Conservation (phyloP, 1,140 invertebrate species). For the Drosophila ohnishii region DNA sequence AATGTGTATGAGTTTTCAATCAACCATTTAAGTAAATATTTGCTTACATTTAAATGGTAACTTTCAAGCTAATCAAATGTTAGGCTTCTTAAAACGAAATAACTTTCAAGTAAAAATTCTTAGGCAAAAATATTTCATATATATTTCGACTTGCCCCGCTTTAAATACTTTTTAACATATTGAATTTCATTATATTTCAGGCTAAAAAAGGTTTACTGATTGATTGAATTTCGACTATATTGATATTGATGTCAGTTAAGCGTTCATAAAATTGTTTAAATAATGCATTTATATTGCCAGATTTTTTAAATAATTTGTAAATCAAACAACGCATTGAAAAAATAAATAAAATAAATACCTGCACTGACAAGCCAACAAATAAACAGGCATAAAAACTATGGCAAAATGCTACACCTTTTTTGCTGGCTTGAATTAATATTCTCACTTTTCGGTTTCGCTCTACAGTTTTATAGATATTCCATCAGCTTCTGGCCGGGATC, state of each 20-base stretch:
- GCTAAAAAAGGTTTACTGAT: not conserved
- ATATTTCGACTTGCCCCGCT: not conserved
- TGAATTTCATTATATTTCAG: not conserved
- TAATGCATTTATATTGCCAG: not conserved
- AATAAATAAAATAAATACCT: not conserved
- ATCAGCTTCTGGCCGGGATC: conserved; percentile 21
- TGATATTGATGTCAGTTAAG: not conserved
- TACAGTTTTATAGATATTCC: conserved; percentile 4
- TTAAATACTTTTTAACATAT: not conserved
- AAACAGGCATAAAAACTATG: not conserved
- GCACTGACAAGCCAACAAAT: not conserved
- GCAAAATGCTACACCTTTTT: not conserved
- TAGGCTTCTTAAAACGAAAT: not conserved
- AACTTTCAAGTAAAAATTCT: not conserved
- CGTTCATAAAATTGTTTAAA: not conserved
- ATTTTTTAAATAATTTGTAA: not conserved
- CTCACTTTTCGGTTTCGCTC: conserved; percentile 16
- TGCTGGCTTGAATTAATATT: conserved; percentile 4
- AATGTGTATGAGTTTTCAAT: not conserved
- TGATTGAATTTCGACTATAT: not conserved
- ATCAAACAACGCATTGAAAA: not conserved
- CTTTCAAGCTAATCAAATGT: not conserved
- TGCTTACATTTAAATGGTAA: not conserved
- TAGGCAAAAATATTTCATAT: not conserved
- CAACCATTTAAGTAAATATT: not conserved